Evolutionary conservation across 1,140 invertebrate genomes (phyloP).

Genomic region (Leptoteleia sp.): DNA sequence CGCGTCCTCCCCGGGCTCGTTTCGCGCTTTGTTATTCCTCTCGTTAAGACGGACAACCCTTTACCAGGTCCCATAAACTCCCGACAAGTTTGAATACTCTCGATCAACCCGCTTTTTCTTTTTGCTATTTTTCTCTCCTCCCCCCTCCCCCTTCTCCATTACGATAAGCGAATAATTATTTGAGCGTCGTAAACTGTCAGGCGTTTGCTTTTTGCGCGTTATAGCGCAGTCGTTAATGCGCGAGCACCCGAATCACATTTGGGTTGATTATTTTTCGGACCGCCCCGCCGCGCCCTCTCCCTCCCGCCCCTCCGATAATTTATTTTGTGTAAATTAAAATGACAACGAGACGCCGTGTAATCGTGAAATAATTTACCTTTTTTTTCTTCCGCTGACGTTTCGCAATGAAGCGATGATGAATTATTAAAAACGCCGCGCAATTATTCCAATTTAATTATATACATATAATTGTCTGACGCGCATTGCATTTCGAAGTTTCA

Average conservation of each 20-base stretch:
- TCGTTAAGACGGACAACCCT: slow-evolving; percentile 12
- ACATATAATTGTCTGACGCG: slow-evolving; percentile 64
- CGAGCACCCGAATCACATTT: slow-evolving; percentile 16
- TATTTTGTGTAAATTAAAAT: slow-evolving; percentile 46
- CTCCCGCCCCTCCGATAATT: slow-evolving; percentile 29
- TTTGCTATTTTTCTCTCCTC: too few relatives aligned
- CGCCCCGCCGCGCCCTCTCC: too few relatives aligned
- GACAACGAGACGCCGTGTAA: slow-evolving; percentile 20
- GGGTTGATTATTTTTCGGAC: slow-evolving; percentile 7
- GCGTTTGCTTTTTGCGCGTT: too few relatives aligned
- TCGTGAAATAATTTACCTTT: slow-evolving; percentile 53
- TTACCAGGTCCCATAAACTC: not conserved
- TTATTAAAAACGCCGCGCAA: slow-evolving; percentile 58
- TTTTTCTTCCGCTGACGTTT: slow-evolving; percentile 46
- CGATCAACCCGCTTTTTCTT: slow-evolving; percentile 16
- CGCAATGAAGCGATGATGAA: slow-evolving; percentile 42
- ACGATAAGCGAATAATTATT: too few relatives aligned
- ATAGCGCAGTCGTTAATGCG: too few relatives aligned
- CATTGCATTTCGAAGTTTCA: slow-evolving; percentile 59
- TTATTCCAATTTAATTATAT: slow-evolving; percentile 61
- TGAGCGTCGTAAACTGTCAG: slow-evolving; percentile 6
- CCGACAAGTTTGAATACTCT: too few relatives aligned
- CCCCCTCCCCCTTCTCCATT: too few relatives aligned
- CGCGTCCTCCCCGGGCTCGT: slow-evolving; percentile 40
- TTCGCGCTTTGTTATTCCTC: slow-evolving; percentile 58